phyloP scores from a whole-genome alignment of 2,888 invertebrate species.

The Pseudoips prasinana region DNA sequence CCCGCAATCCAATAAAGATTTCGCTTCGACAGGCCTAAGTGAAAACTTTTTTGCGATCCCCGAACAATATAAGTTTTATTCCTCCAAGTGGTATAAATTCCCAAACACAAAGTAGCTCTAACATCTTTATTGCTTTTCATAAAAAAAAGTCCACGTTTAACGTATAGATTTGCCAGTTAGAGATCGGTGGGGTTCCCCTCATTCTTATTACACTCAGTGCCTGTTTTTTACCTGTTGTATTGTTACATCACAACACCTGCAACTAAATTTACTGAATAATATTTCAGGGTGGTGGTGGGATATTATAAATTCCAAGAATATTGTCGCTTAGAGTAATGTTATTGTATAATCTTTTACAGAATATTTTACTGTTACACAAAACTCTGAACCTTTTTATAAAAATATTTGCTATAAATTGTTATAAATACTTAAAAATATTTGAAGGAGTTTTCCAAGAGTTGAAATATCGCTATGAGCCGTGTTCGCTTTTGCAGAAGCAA shows the following conservation, averaged over 20 bases:
- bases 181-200: constrained; percentile 53
- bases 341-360: constrained; percentile 12
- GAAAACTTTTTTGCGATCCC: constrained; percentile 76
- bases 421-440: too few species aligned
- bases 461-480: too few species aligned
- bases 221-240: constrained; percentile 45
- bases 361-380: not conserved
- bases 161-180: constrained; percentile 65
- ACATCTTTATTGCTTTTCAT: constrained; percentile 81
- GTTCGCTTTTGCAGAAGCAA: constrained; percentile 17
- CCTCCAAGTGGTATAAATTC: constrained; percentile 78
- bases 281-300: constrained; percentile 35
- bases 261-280: constrained; percentile 36
- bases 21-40: constrained; percentile 73
- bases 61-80: constrained; percentile 80
- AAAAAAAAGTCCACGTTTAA: constrained; percentile 69
- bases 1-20: constrained; percentile 75
- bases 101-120: constrained; percentile 79
- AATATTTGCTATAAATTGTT: constrained; percentile 13
- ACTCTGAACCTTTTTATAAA: too few species aligned
- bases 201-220: constrained; percentile 34
- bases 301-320: constrained; percentile 32
- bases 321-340: constrained; percentile 18
- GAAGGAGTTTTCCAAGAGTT: too few species aligned
- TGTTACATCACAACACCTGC: constrained; percentile 40